These are phyloP conservation scores for Rhinoderma darwinii DNA, from an alignment of 2,113 vertebrate species.

Conservation along the genomic window DNA sequence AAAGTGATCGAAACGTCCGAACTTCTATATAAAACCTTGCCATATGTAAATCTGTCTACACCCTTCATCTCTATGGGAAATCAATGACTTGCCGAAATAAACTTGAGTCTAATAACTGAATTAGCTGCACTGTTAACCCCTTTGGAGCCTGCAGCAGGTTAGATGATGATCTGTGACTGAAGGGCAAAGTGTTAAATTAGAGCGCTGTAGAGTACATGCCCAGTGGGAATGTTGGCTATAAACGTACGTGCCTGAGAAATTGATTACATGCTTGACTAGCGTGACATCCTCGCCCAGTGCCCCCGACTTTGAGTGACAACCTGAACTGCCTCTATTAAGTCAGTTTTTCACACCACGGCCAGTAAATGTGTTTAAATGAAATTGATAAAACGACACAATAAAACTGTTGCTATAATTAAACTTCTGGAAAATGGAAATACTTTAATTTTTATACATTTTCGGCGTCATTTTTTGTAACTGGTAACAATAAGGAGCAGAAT, in stretches of 20 bases:
- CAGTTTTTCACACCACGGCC: neutral
- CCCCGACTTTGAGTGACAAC: conserved; percentile 36
- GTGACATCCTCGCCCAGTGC: conserved; percentile 31
- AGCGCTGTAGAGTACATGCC: conserved; percentile 47
- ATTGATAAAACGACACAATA: neutral
- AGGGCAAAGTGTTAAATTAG: conserved; percentile 38
- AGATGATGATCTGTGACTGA: neutral
- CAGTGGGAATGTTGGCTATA: conserved; percentile 53
- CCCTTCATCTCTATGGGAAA: neutral
- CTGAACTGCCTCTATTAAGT: neutral
- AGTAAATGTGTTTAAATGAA: neutral
- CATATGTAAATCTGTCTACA: neutral
- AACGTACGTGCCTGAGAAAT: conserved; percentile 53
- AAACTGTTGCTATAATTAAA: neutral
- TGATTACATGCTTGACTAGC: conserved; percentile 54
- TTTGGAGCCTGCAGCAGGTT: neutral
- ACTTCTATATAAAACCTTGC: neutral
- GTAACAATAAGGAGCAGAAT: too few relatives aligned
- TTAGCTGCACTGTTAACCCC: conserved; percentile 28
- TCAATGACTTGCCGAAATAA: conserved; percentile 8
- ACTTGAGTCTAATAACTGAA: neutral
- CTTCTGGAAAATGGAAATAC: too few relatives aligned
- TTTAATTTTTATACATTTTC: too few relatives aligned
- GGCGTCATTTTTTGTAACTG: too few relatives aligned
- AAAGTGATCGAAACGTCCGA: neutral